Conservation (phyloP, 37 sponge, comb jelly and placozoan genomes). For the Lycopodina hypogea region DNA sequence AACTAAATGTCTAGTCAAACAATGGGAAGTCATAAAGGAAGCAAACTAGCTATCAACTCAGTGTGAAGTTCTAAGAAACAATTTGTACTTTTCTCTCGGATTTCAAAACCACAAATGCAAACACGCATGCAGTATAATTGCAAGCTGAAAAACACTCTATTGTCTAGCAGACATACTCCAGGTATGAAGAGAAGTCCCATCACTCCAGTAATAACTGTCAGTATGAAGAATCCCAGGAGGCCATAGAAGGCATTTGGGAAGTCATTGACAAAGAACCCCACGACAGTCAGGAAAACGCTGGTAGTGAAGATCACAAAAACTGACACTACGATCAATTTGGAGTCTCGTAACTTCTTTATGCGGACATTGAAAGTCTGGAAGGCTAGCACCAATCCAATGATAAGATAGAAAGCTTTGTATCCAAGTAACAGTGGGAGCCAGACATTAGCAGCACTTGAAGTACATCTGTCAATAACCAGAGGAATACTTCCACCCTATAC, state of each 20-base stretch:
- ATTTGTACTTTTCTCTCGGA: too few relatives aligned
- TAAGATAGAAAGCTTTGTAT: conserved; percentile 39
- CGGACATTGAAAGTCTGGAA: conserved; percentile 45
- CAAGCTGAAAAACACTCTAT: too few relatives aligned
- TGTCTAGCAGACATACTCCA: conserved; percentile 25
- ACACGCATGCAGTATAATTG: too few relatives aligned
- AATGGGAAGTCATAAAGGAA: too few relatives aligned
- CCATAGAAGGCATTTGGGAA: conserved; percentile 17
- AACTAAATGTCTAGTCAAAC: too few relatives aligned
- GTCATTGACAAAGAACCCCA: conserved; percentile 26
- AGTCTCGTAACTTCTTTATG: conserved; percentile 56
- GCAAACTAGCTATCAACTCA: too few relatives aligned
- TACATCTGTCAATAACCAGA: conserved; percentile 14
- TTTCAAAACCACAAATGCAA: too few relatives aligned
- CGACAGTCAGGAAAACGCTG: conserved; percentile 20
- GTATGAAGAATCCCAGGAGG: conserved; percentile 17
- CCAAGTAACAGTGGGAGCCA: conserved; percentile 42
- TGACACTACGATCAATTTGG: conserved; percentile 51
- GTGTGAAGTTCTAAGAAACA: too few relatives aligned
- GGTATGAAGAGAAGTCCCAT: conserved; percentile 41
- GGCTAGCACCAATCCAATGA: conserved; percentile 52
- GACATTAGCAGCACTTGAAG: conserved; percentile 2
- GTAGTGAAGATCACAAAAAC: conserved; percentile 19
- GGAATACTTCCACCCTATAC: conserved; percentile 36
- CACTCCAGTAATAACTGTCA: conserved; percentile 24